These are phyloP conservation scores for Lepidotrigona ventralis DNA, from an alignment of 1,140 invertebrate genomes.

Conservation along the genomic window DNA sequence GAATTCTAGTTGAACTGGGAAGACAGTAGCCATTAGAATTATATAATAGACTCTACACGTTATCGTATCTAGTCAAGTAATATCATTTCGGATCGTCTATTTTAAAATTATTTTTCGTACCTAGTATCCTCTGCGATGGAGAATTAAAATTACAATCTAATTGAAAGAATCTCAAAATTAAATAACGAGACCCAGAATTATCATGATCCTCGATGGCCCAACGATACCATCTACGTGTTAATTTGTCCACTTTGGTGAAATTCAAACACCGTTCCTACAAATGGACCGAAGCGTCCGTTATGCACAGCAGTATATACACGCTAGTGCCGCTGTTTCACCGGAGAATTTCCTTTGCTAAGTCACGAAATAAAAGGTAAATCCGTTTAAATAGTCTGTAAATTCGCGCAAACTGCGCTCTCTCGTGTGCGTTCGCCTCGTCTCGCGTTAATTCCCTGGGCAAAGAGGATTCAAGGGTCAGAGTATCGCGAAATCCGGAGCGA, in stretches of 20 bases:
- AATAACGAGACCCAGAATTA: too few species aligned
- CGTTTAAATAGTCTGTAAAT: slow-evolving; percentile 49
- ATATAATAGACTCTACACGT: too few species aligned
- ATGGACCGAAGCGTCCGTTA: neutral
- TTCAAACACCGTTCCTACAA: neutral
- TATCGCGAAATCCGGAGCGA: slow-evolving; percentile 26
- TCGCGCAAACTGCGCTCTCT: neutral
- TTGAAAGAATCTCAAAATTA: too few species aligned
- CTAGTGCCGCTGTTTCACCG: slow-evolving; percentile 6
- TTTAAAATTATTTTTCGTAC: too few species aligned
- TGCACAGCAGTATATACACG: neutral
- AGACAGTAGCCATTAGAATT: too few species aligned
- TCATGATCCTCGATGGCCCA: too few species aligned
- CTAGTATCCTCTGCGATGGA: too few species aligned
- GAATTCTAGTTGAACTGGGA: too few species aligned
- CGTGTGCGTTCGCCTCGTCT: neutral
- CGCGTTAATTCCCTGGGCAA: slow-evolving; percentile 41
- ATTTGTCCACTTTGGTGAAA: neutral
- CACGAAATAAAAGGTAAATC: slow-evolving; percentile 41
- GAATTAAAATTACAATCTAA: too few species aligned
- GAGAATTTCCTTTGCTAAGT: slow-evolving; percentile 3
- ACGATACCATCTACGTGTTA: neutral
- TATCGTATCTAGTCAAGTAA: too few species aligned
- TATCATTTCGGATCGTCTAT: too few species aligned
- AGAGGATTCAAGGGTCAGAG: slow-evolving; percentile 35